phyloP scores from a whole-genome alignment of 1,140 invertebrate genomes.

The Panonychus citri region DNA sequence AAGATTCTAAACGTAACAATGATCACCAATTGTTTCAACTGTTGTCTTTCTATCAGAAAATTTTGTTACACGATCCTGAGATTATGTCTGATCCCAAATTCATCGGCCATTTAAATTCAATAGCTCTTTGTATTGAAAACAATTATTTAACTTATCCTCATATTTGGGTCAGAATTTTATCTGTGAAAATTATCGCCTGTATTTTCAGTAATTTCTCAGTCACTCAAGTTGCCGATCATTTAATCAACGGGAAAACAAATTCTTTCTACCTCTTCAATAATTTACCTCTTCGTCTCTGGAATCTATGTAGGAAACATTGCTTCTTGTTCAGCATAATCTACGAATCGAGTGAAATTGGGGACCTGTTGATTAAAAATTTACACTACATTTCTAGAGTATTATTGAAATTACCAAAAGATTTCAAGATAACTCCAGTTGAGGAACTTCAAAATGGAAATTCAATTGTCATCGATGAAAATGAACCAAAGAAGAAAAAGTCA shows the following conservation, averaged over 20 bases:
- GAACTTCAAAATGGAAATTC: not conserved
- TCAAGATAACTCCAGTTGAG: too few relatives aligned
- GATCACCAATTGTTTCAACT: constrained; percentile 9
- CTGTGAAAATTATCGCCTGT: constrained; percentile 44
- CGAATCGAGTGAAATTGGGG: not conserved
- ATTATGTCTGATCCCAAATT: constrained; percentile 28
- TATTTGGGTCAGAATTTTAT: constrained; percentile 44
- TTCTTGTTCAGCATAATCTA: constrained; percentile 7
- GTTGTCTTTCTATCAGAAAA: constrained; percentile 1
- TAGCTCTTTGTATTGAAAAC: not conserved
- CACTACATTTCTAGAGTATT: constrained; percentile 39
- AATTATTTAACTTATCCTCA: constrained; percentile 34
- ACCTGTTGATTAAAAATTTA: constrained; percentile 37
- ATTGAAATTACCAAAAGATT: constrained; percentile 23
- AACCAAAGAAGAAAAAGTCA: not conserved
- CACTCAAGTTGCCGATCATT: not conserved
- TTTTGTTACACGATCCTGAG: constrained; percentile 22
- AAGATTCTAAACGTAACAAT: not conserved
- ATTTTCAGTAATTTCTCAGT: constrained; percentile 36
- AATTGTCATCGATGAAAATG: constrained; percentile 10
- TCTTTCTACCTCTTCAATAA: constrained; percentile 4
- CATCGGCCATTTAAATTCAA: not conserved
- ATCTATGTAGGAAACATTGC: constrained; percentile 5
- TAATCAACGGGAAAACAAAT: not conserved
- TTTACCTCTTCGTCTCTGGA: not conserved